Base-by-base conservation (phyloP, 2,113 vertebrate species). In the Sphaerodactylus townsendi region DNA sequence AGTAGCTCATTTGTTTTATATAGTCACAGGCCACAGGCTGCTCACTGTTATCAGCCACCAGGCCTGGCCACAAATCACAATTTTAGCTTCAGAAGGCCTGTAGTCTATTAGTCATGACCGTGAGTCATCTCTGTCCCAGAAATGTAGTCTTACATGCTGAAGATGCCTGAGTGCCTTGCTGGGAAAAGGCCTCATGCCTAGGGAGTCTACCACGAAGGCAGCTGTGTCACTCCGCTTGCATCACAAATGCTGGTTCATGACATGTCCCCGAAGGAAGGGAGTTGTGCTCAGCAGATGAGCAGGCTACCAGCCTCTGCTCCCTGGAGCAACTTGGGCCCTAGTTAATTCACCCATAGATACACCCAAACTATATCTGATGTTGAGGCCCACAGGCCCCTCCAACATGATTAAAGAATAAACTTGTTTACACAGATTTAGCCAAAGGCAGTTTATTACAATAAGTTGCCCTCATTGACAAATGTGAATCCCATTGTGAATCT, bases 51-150 rank as follows among this genome's bases (percentile, higher is more conserved):
- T 73, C 8, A 1, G 44, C 44, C 15, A 14, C 85, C 83, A 46
- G 37, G 3, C 56, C 81, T 76, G 56, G 6, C 30, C 15, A 1
- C n/a, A 72, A 53, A 77, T n/a, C 35, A 74, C 56, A 70, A 64
- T 69, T n/a, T 25, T 69, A 48, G 41, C 10, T 5, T 50, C 70
- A 80, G 78, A 62, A 0, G 0, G 10, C 66, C 37, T 1, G 0
- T 81, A 59, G 83, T 17, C 71, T 80, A 64, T 80, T 66, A 53
- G 70, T 85, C 71, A 83, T 83, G 39, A n/a, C 66, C 15, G 15
- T 37, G 41, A 79, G 68, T 64, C 56, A 73, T 28, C 35, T 28
- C 44, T 72, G 13, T 78, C 80, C 74, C 80, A 41, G 33, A 82
- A 66, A 66, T 41, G 66, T 28, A 44, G 21, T 30, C 28, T 53